Conservation (phyloP, 2,888 invertebrate species). For the Drosophila macrospina region DNA sequence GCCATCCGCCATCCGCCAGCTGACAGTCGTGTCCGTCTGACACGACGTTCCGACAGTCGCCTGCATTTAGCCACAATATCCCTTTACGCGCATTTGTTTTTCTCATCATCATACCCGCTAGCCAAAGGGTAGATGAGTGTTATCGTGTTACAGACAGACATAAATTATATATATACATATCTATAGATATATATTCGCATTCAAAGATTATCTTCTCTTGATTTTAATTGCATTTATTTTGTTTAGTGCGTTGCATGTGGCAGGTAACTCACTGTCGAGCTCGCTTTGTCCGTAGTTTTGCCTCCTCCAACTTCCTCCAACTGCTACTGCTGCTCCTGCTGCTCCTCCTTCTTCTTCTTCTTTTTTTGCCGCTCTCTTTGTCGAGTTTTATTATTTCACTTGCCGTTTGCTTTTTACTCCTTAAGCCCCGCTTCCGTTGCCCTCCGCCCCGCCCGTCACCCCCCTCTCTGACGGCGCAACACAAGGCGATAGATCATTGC, state of each 20-base stretch:
- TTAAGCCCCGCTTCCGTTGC: neutral
- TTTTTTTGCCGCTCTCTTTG: conserved; percentile 41
- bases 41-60: conserved; percentile 21
- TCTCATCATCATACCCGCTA: conserved; percentile 33
- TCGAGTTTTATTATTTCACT: conserved; percentile 73
- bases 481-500: conserved; percentile 72
- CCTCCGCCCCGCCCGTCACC: no score
- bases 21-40: conserved; percentile 13
- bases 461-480: conserved; percentile 8
- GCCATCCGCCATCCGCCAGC: conserved; percentile 12
- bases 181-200: no score
- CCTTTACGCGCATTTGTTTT: conserved; percentile 68
- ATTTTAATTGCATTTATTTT: neutral
- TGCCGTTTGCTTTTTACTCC: conserved; percentile 58
- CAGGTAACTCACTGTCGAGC: neutral
- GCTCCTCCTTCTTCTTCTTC: conserved; percentile 5
- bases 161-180: neutral
- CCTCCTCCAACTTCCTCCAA: no score
- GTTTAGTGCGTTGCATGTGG: no score
- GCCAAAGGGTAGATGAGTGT: neutral
- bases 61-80: conserved; percentile 74
- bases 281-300: neutral
- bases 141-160: neutral
- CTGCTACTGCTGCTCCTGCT: neutral
- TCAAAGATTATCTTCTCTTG: no score